A percentile compares a stretch with the other conserved stretches of the same genome.
Evolutionary conservation across 2,797 vertebrate species (phyloP).

Genomic region (Antennarius maculatus): DNA sequence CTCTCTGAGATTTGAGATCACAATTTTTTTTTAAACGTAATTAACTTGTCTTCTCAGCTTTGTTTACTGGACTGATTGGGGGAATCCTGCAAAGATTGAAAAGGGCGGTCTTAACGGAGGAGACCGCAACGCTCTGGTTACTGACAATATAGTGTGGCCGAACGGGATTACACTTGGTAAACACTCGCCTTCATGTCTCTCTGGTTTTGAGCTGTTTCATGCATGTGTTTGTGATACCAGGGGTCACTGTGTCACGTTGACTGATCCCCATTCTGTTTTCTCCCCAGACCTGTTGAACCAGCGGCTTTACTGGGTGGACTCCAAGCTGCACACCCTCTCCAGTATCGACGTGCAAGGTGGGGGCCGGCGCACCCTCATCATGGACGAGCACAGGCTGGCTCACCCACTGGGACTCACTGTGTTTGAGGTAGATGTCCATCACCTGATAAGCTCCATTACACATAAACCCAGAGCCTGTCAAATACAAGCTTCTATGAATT

Average conservation of each 20-base stretch:
- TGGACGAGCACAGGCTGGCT: conserved; percentile 81
- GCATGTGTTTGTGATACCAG: conserved; percentile 24
- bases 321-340: conserved; percentile 90
- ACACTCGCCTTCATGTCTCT: conserved; percentile 1
- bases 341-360: conserved; percentile 86
- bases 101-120: conserved; percentile 90
- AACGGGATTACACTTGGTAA: conserved; percentile 92
- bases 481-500: conserved; percentile 14
- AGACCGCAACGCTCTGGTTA: conserved; percentile 83
- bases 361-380: conserved; percentile 83
- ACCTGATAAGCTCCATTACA: conserved; percentile 9
- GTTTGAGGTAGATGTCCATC: conserved; percentile 84
- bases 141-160: conserved; percentile 88
- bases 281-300: conserved; percentile 85
- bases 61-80: conserved; percentile 95
- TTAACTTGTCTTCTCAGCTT: conserved; percentile 78
- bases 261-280: not conserved
- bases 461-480: conserved; percentile 7
- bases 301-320: conserved; percentile 94
- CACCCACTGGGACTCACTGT: conserved; percentile 89
- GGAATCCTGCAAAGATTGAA: conserved; percentile 88
- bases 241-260: conserved; percentile 36
- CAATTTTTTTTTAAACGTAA: not conserved
- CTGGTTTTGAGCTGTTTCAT: conserved; percentile 12
- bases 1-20: too few relatives aligned